Percentiles rank a stretch among this genome's conserved stretches.
Evolutionary conservation across 2,113 vertebrate species (phyloP).

Genomic region (Heterocephalus glaber): DNA sequence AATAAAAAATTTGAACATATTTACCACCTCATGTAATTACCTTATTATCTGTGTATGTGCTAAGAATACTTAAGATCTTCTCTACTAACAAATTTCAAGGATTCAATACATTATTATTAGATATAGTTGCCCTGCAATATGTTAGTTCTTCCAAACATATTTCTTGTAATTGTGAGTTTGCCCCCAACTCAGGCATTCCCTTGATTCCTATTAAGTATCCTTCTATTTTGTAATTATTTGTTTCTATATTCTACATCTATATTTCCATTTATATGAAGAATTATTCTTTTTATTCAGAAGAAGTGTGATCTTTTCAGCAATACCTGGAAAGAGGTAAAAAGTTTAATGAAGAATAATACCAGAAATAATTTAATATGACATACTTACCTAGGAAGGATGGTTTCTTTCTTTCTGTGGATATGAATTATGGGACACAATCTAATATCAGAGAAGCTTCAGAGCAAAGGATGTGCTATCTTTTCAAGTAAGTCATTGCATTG

Average conservation of each 20-base stretch:
- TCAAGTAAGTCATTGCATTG: background rate
- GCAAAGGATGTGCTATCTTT: background rate
- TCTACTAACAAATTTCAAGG: background rate
- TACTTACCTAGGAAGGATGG: background rate
- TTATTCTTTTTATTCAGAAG: slow-evolving; percentile 9
- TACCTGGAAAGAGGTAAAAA: background rate
- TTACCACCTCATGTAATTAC: background rate
- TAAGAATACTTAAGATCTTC: background rate
- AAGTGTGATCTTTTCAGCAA: background rate
- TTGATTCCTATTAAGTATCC: fast-evolving
- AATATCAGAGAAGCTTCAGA: background rate
- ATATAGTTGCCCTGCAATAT: background rate
- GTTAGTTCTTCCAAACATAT: background rate
- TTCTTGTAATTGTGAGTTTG: background rate
- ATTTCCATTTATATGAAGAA: background rate
- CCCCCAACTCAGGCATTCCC: fast-evolving
- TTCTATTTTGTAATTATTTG: background rate
- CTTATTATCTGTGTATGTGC: background rate
- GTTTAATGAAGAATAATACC: background rate
- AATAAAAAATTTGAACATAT: background rate
- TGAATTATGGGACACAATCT: background rate
- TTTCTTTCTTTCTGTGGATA: background rate
- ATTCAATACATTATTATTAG: background rate
- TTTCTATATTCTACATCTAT: background rate
- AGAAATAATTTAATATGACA: background rate